Conservation (phyloP, 2,797 vertebrate species). For the Rhinogobio ventralis region DNA sequence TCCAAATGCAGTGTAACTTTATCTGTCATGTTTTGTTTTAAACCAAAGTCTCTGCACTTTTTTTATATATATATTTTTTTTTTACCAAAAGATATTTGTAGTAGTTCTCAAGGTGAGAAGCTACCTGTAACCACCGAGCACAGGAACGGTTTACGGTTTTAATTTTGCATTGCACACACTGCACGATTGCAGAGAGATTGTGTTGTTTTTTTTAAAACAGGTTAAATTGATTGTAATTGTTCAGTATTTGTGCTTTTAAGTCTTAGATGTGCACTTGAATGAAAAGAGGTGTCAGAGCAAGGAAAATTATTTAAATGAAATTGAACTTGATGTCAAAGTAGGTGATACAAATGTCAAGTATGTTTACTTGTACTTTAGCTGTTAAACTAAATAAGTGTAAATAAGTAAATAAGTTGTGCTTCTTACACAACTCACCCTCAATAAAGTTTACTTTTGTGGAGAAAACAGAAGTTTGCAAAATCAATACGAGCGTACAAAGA, state of each 20-base stretch:
- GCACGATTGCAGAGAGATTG: background rate
- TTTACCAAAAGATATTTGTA: background rate
- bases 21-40: background rate
- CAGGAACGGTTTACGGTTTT: constrained; percentile 18
- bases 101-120: constrained; percentile 23
- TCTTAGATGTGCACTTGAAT: background rate
- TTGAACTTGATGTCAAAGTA: background rate
- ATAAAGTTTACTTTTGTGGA: constrained; percentile 1
- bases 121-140: constrained; percentile 34
- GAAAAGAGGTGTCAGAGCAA: background rate
- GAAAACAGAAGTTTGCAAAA: background rate
- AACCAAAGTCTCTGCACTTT: constrained; percentile 9
- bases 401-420: too few species aligned
- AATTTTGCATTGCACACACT: constrained; percentile 1
- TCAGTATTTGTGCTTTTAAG: constrained; percentile 4
- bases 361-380: background rate
- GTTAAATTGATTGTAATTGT: background rate
- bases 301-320: background rate
- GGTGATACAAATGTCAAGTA: background rate
- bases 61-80: background rate
- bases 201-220: background rate
- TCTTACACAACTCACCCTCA: background rate
- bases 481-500: background rate
- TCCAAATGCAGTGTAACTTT: background rate
- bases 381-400: background rate